These are phyloP conservation scores for Chironomus striatipennis DNA, from an alignment of 1,140 invertebrate genomes.

Conservation along the genomic window DNA sequence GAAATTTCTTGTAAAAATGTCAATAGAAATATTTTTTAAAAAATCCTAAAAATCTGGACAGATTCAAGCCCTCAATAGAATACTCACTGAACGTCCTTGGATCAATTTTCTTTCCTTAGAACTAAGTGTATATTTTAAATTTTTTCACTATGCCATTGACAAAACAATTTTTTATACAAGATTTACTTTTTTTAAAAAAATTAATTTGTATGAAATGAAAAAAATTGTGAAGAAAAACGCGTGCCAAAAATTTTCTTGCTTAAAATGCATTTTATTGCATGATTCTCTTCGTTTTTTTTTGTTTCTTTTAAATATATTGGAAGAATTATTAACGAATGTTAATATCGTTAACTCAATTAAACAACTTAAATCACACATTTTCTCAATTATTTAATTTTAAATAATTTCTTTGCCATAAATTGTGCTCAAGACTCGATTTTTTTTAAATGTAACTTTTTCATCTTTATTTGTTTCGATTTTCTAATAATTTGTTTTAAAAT, in stretches of 20 bases:
- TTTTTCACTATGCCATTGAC: neutral
- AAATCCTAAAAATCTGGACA: too few species aligned
- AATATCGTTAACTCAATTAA: neutral
- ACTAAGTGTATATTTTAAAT: too few species aligned
- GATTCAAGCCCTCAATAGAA: too few species aligned
- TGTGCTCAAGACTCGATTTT: conserved; percentile 7
- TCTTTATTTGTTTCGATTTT: neutral
- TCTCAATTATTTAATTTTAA: neutral
- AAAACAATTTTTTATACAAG: neutral
- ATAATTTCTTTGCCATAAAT: neutral
- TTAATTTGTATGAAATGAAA: neutral
- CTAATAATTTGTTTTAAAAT: neutral
- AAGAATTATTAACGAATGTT: conserved; percentile 1
- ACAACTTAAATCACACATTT: neutral
- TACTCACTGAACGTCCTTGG: too few species aligned
- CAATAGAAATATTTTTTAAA: too few species aligned
- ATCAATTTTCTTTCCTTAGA: too few species aligned
- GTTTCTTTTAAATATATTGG: neutral
- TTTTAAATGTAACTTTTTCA: neutral
- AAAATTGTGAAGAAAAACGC: neutral
- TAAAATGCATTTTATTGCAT: conserved; percentile 6
- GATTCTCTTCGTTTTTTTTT: neutral
- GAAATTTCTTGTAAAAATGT: too few species aligned
- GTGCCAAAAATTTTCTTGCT: conserved; percentile 10
- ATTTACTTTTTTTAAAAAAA: neutral